phyloP scores from a whole-genome alignment of 2,888 invertebrate genomes.

The Trichopoda pennipes region DNA sequence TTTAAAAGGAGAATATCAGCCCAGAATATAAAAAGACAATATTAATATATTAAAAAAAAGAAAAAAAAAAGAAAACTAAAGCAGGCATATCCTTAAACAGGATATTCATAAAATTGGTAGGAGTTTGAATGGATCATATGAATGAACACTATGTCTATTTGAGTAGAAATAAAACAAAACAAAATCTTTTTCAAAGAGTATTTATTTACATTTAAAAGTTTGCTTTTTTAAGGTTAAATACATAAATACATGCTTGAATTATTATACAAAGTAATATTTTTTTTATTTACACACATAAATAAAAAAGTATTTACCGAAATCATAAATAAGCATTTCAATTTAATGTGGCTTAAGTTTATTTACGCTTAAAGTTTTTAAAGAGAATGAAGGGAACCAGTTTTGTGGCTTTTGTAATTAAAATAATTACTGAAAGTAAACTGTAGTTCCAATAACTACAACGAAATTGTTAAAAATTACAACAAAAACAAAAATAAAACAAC shows the following conservation, averaged over 20 bases:
- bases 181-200: constrained; percentile 3
- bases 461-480: too few species aligned
- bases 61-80: not conserved
- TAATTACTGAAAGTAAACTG: too few species aligned
- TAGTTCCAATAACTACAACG: too few species aligned
- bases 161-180: constrained; percentile 6
- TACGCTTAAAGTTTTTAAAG: not conserved
- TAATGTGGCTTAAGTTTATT: not conserved
- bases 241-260: constrained; percentile 32
- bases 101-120: constrained; percentile 43
- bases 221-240: constrained; percentile 9
- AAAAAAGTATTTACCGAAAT: constrained; percentile 39
- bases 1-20: constrained; percentile 20
- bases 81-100: constrained; percentile 53
- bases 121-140: constrained; percentile 7
- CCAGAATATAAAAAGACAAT: constrained; percentile 42
- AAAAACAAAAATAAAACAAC: too few species aligned
- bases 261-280: constrained; percentile 27
- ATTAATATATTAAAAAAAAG: constrained; percentile 37
- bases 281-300: constrained; percentile 39
- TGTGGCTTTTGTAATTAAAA: too few species aligned
- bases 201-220: not conserved
- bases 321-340: constrained; percentile 45
- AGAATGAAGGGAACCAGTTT: too few species aligned
- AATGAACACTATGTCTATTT: not conserved